A percentile compares a stretch with the other conserved stretches of the same genome.
These are phyloP conservation scores for Calephelis perditalis DNA, from an alignment of 2,888 invertebrate genomes.

Conservation along the genomic window DNA sequence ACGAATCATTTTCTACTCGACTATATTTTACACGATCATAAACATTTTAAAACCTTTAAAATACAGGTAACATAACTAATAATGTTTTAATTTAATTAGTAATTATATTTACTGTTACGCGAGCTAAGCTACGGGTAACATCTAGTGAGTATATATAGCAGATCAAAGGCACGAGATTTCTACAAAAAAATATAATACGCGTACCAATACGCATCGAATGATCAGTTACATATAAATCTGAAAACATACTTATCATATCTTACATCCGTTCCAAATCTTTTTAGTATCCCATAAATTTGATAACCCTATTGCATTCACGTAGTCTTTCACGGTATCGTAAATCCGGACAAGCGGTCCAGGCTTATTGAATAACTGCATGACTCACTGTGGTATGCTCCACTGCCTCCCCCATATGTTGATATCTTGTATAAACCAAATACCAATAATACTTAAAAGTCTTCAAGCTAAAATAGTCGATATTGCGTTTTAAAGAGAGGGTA, in stretches of 20 bases:
- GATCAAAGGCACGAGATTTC: no score
- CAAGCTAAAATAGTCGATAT: constrained; percentile 19
- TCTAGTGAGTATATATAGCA: no score
- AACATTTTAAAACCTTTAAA: no score
- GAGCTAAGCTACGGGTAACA: no score
- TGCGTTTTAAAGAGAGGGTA: neutral
- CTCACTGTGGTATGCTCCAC: constrained; percentile 60
- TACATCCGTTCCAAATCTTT: constrained; percentile 19
- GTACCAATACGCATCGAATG: no score
- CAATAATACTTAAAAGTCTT: constrained; percentile 18
- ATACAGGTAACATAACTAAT: no score
- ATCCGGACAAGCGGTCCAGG: constrained; percentile 45
- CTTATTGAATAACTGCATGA: constrained; percentile 73
- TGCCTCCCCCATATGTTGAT: constrained; percentile 53
- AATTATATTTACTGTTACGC: no score
- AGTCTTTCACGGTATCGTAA: constrained; percentile 46
- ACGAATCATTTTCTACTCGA: no score
- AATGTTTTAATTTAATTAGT: no score
- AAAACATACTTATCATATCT: constrained; percentile 1
- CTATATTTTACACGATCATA: no score
- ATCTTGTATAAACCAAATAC: constrained; percentile 5
- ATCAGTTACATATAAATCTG: no score
- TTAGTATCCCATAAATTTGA: constrained; percentile 23
- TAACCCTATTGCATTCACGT: constrained; percentile 38
- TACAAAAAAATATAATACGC: no score